These are phyloP conservation scores for Menura novaehollandiae DNA, from an alignment of 2,113 vertebrate genomes.

Conservation along the genomic window DNA sequence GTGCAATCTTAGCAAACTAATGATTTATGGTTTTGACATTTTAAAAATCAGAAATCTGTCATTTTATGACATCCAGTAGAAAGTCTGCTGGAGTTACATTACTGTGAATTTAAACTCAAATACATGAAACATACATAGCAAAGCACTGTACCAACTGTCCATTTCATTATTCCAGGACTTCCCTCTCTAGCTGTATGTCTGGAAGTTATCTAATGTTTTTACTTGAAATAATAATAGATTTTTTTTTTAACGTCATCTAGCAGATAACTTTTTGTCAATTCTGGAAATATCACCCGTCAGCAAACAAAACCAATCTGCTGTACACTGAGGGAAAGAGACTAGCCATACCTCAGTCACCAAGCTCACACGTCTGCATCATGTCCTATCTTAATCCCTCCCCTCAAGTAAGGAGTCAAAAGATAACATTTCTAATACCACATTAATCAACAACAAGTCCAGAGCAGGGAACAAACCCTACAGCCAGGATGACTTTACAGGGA, in stretches of 20 bases:
- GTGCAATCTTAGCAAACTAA: slow-evolving; percentile 76
- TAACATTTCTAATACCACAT: background rate
- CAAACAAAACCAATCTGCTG: background rate
- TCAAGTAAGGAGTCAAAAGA: background rate
- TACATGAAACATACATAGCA: slow-evolving; percentile 20
- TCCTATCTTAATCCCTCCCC: background rate
- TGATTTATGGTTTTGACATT: slow-evolving; percentile 81
- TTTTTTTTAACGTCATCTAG: background rate
- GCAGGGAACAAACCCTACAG: background rate
- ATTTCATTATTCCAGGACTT: background rate
- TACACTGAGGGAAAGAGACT: background rate
- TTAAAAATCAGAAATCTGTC: slow-evolving; percentile 81
- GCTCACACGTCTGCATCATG: background rate
- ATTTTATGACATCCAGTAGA: slow-evolving; percentile 68
- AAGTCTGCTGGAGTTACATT: slow-evolving; percentile 61
- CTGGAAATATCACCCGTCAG: background rate
- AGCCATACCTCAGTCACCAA: background rate
- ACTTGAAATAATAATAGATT: background rate
- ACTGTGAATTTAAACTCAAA: slow-evolving; percentile 38
- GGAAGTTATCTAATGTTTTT: background rate
- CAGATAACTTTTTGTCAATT: background rate
- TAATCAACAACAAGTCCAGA: background rate
- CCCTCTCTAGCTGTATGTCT: background rate
- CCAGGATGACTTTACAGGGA: background rate
- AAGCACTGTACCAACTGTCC: background rate